Evolutionary conservation across 2,888 invertebrate genomes (phyloP).

Genomic region (Hydriomena furcata): DNA sequence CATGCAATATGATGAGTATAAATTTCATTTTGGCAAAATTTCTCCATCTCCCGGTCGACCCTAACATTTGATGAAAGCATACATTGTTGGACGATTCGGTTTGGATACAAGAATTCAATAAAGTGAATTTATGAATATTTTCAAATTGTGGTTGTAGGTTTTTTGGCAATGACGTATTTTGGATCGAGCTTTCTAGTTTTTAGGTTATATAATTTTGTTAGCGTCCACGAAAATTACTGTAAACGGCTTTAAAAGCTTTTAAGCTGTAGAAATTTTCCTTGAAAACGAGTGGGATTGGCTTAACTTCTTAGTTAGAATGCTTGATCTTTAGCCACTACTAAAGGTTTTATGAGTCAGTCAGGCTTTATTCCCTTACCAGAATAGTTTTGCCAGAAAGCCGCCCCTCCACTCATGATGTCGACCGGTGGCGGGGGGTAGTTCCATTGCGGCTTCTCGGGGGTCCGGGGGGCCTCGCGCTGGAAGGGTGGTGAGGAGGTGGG

Average conservation of each 20-base stretch:
- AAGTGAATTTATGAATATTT: conserved; percentile 47
- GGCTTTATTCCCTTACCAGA: conserved; percentile 85
- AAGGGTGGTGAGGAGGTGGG: conserved; percentile 74
- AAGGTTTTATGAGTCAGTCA: no score
- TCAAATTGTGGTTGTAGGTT: conserved; percentile 30
- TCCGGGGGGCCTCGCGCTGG: conserved; percentile 73
- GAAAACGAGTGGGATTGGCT: no score
- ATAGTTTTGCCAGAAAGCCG: conserved; percentile 96
- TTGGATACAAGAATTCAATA: conserved; percentile 51
- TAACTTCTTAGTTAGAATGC: background rate
- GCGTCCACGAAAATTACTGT: no score
- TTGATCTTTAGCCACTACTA: no score
- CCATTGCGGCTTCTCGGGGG: conserved; percentile 81
- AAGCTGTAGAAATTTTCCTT: no score
- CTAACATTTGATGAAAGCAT: conserved; percentile 49
- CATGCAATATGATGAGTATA: conserved; percentile 74
- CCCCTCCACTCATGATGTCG: conserved; percentile 93
- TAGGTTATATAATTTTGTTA: no score
- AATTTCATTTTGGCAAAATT: conserved; percentile 62
- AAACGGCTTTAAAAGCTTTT: no score
- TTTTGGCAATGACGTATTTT: background rate
- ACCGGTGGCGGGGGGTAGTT: conserved; percentile 79
- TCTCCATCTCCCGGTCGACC: conserved; percentile 52
- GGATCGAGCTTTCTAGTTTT: no score
- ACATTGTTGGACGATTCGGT: conserved; percentile 45